Evolutionary conservation across 2,888 invertebrate genomes (phyloP).

Genomic region (Volucella zonaria): DNA sequence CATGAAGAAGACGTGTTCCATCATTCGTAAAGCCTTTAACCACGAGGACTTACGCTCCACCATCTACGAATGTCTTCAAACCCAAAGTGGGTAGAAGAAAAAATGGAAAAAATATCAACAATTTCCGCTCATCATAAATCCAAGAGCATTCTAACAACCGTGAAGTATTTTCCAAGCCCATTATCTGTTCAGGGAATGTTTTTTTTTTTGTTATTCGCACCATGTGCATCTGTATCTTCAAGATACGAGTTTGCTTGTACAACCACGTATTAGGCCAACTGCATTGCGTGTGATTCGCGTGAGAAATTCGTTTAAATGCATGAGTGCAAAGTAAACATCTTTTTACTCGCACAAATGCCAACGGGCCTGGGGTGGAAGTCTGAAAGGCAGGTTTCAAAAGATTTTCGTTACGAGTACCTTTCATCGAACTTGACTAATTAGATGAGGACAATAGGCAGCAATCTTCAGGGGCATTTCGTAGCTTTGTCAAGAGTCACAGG

Average conservation of each 20-base stretch:
- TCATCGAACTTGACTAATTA: too few relatives aligned
- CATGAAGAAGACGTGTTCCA: conserved; percentile 8
- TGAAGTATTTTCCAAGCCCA: conserved; percentile 18
- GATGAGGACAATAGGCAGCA: too few relatives aligned
- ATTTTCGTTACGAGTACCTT: too few relatives aligned
- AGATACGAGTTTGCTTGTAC: conserved; percentile 13
- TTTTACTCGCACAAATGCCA: conserved; percentile 4
- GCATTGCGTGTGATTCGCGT: conserved; percentile 43
- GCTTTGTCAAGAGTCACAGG: too few relatives aligned
- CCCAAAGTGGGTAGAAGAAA: neutral
- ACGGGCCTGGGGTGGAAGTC: too few relatives aligned
- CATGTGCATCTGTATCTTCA: neutral
- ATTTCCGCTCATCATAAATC: conserved; percentile 4
- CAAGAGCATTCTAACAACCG: conserved; percentile 14
- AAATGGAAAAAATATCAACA: neutral
- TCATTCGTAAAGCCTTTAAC: conserved; percentile 4
- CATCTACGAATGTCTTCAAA: too few relatives aligned
- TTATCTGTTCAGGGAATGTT: conserved; percentile 14
- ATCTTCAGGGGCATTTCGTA: too few relatives aligned
- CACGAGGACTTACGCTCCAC: neutral
- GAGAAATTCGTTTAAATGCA: conserved; percentile 34
- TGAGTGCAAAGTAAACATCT: conserved; percentile 15
- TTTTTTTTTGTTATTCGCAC: neutral
- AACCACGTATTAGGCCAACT: neutral
- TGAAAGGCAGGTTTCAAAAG: too few relatives aligned